Evolutionary conservation across 2,888 invertebrate genomes (phyloP).

Genomic region (Archips xylosteana): DNA sequence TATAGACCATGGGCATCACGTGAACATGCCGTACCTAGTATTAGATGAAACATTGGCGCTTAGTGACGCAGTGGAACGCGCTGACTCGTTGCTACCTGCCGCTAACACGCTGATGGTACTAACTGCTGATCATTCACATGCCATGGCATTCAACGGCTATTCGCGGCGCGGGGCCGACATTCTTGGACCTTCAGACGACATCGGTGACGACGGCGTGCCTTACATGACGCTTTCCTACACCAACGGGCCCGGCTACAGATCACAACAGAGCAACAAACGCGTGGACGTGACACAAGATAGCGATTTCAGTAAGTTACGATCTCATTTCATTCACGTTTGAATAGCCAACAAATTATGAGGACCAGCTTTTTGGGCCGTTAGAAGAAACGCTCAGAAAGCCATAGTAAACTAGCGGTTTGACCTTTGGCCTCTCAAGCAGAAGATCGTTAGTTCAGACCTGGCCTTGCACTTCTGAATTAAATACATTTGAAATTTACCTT

Average conservation of each 20-base stretch:
- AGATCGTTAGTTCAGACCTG: too few species aligned
- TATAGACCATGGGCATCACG: slow-evolving; percentile 89
- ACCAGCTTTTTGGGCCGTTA: too few species aligned
- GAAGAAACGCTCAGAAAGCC: too few species aligned
- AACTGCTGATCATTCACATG: slow-evolving; percentile 59
- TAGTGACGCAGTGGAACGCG: slow-evolving; percentile 80
- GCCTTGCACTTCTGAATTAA: too few species aligned
- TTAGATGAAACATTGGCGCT: slow-evolving; percentile 89
- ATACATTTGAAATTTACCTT: too few species aligned
- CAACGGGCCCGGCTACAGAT: slow-evolving; percentile 82
- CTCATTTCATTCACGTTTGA: background rate
- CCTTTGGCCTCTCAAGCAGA: too few species aligned
- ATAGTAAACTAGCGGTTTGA: too few species aligned
- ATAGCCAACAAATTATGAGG: too few species aligned
- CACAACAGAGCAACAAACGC: slow-evolving; percentile 53
- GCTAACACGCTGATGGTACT: slow-evolving; percentile 90
- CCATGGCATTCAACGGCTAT: slow-evolving; percentile 89
- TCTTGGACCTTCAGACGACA: slow-evolving; percentile 58
- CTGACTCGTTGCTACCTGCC: slow-evolving; percentile 73
- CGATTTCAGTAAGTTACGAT: slow-evolving; percentile 44
- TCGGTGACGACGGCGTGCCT: slow-evolving; percentile 68
- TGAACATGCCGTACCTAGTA: slow-evolving; percentile 81
- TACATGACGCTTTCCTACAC: slow-evolving; percentile 85
- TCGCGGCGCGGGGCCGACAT: slow-evolving; percentile 77
- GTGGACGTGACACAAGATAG: slow-evolving; percentile 65